These are phyloP conservation scores for Drosophila athabasca DNA, from an alignment of 1,140 invertebrate species.

Conservation along the genomic window DNA sequence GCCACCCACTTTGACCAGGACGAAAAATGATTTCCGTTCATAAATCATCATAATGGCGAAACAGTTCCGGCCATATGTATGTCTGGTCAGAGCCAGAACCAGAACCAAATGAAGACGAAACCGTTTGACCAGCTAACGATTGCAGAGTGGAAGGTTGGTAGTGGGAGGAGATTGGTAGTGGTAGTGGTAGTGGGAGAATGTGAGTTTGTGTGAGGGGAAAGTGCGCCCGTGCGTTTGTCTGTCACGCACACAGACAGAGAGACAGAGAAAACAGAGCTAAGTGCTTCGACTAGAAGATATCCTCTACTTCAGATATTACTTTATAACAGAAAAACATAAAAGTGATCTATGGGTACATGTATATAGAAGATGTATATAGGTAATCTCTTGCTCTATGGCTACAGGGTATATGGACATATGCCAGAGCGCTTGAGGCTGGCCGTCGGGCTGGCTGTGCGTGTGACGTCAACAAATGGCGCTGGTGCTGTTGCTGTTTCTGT, in stretches of 20 bases:
- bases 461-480: conserved; percentile 64
- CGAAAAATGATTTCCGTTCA: conserved; percentile 77
- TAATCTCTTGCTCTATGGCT: no score
- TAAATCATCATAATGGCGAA: conserved; percentile 76
- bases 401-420: no score
- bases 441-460: conserved; percentile 37
- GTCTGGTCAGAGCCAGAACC: conserved; percentile 18
- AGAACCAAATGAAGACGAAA: conserved; percentile 75
- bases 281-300: conserved; percentile 13
- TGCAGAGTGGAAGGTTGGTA: conserved; percentile 16
- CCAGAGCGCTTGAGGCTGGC: no score
- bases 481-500: neutral
- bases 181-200: neutral
- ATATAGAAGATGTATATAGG: no score
- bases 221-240: conserved; percentile 55
- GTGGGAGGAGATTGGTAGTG: neutral
- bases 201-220: conserved; percentile 25
- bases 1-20: conserved; percentile 1
- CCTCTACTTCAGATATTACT: neutral
- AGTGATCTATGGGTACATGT: no score
- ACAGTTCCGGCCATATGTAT: conserved; percentile 32
- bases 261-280: neutral
- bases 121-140: conserved; percentile 59
- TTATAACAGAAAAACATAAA: no score
- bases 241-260: conserved; percentile 46